These are phyloP conservation scores for Agrotis segetum DNA, from an alignment of 2,888 invertebrate genomes.

Conservation along the genomic window DNA sequence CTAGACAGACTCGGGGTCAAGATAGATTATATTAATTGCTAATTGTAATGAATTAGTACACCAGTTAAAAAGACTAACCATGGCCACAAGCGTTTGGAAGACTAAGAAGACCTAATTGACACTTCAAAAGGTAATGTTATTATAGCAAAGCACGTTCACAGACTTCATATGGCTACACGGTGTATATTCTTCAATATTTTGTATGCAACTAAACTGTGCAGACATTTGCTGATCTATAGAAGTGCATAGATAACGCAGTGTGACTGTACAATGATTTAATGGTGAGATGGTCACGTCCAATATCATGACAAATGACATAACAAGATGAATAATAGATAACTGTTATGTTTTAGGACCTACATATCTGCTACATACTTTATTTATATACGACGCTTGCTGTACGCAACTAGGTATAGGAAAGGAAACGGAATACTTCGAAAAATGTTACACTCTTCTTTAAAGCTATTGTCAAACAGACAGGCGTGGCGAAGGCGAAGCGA, in stretches of 20 bases:
- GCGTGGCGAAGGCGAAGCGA: too few relatives aligned
- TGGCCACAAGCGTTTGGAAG: neutral
- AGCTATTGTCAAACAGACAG: too few relatives aligned
- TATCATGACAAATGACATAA: slow-evolving; percentile 9
- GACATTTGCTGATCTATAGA: neutral
- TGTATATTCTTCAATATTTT: neutral
- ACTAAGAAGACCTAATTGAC: neutral
- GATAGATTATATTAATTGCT: too few relatives aligned
- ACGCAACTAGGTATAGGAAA: too few relatives aligned
- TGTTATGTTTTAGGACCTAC: neutral
- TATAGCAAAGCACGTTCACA: slow-evolving; percentile 15
- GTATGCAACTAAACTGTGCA: slow-evolving; percentile 2
- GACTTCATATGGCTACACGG: slow-evolving; percentile 5
- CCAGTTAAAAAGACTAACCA: slow-evolving; percentile 4
- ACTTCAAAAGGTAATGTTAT: slow-evolving; percentile 28
- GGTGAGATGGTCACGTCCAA: neutral
- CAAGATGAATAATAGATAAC: slow-evolving; percentile 12
- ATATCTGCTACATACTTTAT: too few relatives aligned
- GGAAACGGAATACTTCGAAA: too few relatives aligned
- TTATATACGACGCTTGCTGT: too few relatives aligned
- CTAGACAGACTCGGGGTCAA: too few relatives aligned
- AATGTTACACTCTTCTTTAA: too few relatives aligned
- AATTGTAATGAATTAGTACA: neutral
- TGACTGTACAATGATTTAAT: slow-evolving; percentile 9
- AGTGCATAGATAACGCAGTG: neutral